Evolutionary conservation across 2,113 vertebrate genomes (phyloP).

Genomic region (Alligator sinensis): DNA sequence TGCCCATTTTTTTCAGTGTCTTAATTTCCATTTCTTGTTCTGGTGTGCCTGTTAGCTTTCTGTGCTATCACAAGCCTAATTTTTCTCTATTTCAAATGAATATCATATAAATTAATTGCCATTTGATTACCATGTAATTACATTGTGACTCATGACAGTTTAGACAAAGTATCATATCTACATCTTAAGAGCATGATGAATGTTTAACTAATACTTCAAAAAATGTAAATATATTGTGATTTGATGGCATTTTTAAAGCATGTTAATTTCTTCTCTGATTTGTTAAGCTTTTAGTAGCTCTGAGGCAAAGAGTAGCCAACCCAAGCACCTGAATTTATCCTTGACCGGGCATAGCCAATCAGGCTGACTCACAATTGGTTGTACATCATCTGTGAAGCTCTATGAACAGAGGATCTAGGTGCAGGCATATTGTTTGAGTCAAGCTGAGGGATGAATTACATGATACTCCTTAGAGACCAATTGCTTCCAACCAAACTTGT

Average conservation of each 20-base stretch:
- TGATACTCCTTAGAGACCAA: conserved; percentile 21
- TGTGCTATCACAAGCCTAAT: conserved; percentile 68
- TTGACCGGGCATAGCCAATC: neutral
- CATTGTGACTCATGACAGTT: conserved; percentile 77
- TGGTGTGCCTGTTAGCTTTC: conserved; percentile 65
- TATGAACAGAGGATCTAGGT: neutral
- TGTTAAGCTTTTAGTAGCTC: conserved; percentile 51
- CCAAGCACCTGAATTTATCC: neutral
- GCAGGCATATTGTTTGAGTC: conserved; percentile 14
- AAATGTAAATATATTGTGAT: conserved; percentile 79
- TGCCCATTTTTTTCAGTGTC: conserved; percentile 5
- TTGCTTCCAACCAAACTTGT: conserved; percentile 49
- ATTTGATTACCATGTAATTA: conserved; percentile 82
- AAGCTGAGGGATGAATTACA: conserved; percentile 1
- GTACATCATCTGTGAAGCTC: neutral
- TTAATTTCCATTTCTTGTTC: conserved; percentile 69
- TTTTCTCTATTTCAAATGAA: conserved; percentile 76
- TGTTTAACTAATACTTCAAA: conserved; percentile 79
- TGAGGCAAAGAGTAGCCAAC: conserved; percentile 12
- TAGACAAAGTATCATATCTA: conserved; percentile 76
- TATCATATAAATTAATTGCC: conserved; percentile 81
- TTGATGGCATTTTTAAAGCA: conserved; percentile 50
- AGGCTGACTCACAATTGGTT: neutral
- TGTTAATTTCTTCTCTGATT: conserved; percentile 47
- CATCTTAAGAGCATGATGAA: conserved; percentile 77